Percentiles rank a stretch among this genome's conserved stretches.
Conservation (phyloP, 2,888 invertebrate species). For the Pteria penguin region DNA sequence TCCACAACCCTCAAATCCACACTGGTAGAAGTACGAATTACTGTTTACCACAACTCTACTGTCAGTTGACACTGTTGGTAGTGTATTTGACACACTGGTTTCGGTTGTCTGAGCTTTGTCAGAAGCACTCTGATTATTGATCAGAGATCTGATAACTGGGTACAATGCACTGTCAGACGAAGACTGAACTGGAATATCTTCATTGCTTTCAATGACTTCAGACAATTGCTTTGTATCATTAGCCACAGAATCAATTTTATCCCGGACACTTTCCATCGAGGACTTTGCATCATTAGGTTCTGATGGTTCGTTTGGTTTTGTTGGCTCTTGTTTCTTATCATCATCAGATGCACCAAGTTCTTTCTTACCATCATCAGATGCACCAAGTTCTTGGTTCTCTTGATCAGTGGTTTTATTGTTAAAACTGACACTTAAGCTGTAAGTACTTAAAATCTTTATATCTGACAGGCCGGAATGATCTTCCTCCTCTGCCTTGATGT, state of each 20-base stretch:
- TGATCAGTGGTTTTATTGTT: not conserved
- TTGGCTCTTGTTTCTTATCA: not conserved
- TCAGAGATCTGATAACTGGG: not conserved
- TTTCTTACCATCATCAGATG: not conserved
- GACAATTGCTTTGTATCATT: not conserved
- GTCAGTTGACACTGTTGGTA: not conserved
- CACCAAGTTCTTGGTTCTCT: not conserved
- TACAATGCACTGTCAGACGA: not conserved
- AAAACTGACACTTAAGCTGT: constrained; percentile 41
- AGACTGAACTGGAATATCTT: too few relatives aligned
- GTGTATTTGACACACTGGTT: constrained; percentile 1
- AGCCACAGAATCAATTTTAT: constrained; percentile 5
- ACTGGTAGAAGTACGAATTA: constrained; percentile 61
- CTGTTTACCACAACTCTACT: constrained; percentile 4
- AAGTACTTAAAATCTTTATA: constrained; percentile 45
- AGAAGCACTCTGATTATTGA: not conserved
- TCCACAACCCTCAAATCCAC: constrained; percentile 67
- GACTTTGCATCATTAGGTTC: not conserved
- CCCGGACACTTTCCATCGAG: not conserved
- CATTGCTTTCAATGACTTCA: not conserved
- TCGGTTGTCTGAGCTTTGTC: not conserved
- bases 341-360: not conserved
- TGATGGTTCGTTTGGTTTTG: not conserved
- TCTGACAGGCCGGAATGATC: constrained; percentile 6
- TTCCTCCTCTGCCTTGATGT: not conserved